A percentile compares a stretch with the other conserved stretches of the same genome.
Conservation (phyloP, 2,113 vertebrate genomes). For the Hyla sarda region DNA sequence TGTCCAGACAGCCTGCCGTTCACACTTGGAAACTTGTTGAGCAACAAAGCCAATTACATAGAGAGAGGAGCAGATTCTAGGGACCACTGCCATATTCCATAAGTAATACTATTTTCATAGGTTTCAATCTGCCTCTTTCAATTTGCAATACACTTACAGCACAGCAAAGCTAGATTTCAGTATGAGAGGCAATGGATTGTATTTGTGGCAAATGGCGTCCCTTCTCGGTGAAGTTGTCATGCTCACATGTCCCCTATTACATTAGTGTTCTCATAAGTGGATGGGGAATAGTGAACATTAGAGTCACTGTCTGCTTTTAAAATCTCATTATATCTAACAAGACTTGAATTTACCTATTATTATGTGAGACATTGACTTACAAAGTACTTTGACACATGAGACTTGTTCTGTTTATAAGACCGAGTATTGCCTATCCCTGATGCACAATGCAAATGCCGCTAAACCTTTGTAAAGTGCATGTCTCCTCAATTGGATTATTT, state of each 20-base stretch:
- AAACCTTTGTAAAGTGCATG: slow-evolving; percentile 36
- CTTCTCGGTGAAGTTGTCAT: neutral
- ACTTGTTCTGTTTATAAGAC: slow-evolving; percentile 35
- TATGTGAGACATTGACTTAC: slow-evolving; percentile 36
- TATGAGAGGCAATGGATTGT: neutral
- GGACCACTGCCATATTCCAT: neutral
- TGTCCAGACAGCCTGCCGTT: slow-evolving; percentile 11
- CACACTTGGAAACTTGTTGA: neutral
- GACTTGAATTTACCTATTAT: slow-evolving; percentile 24
- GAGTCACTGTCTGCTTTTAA: slow-evolving; percentile 38
- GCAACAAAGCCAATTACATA: neutral
- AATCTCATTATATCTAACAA: slow-evolving; percentile 52
- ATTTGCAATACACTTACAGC: slow-evolving; percentile 1
- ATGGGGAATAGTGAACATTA: slow-evolving; percentile 37
- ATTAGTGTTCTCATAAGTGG: slow-evolving; percentile 37
- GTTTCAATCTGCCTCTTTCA: neutral
- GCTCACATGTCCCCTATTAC: slow-evolving; percentile 15
- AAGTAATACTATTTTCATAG: neutral
- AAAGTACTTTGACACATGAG: slow-evolving; percentile 29
- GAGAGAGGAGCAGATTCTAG: neutral
- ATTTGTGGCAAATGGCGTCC: neutral
- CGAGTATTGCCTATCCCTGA: neutral
- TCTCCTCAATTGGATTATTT: slow-evolving; percentile 7
- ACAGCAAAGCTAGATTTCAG: neutral
- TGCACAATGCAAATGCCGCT: slow-evolving; percentile 27